phyloP scores from a whole-genome alignment of 2,888 invertebrate genomes.

The Tetanocera ferruginea region DNA sequence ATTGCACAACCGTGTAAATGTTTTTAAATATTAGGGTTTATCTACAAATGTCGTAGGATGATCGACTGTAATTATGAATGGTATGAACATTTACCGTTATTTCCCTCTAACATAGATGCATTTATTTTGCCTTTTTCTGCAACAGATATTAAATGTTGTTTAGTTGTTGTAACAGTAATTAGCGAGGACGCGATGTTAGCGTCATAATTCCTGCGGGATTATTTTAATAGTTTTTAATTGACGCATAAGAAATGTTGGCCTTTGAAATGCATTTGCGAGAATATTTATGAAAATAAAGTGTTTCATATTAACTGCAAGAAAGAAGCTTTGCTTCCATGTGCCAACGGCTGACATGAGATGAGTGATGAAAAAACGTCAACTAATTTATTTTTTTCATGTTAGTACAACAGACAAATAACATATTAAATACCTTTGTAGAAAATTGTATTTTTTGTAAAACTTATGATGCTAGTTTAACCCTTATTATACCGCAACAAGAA shows the following conservation, averaged over 20 bases:
- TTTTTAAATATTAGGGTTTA: not conserved
- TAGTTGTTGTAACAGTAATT: constrained; percentile 14
- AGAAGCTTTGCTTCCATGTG: no score
- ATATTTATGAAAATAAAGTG: no score
- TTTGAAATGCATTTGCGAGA: no score
- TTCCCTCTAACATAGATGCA: not conserved
- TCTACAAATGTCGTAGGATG: not conserved
- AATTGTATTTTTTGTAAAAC: no score
- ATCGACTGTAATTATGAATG: constrained; percentile 20
- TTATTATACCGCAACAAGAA: no score
- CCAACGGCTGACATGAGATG: no score
- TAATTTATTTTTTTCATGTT: no score
- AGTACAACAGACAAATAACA: no score
- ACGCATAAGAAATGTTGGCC: constrained; percentile 30
- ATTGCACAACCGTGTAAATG: not conserved
- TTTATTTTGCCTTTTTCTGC: not conserved
- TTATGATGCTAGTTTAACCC: no score
- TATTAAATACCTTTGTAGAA: no score
- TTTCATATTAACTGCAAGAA: no score
- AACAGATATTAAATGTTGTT: not conserved
- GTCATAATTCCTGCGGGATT: constrained; percentile 30
- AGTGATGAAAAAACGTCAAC: no score
- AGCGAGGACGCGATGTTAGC: not conserved
- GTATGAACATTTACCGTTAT: not conserved
- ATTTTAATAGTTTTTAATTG: constrained; percentile 34